These are phyloP conservation scores for Mercenaria mercenaria DNA, from an alignment of 1,140 invertebrate genomes.

Conservation along the genomic window DNA sequence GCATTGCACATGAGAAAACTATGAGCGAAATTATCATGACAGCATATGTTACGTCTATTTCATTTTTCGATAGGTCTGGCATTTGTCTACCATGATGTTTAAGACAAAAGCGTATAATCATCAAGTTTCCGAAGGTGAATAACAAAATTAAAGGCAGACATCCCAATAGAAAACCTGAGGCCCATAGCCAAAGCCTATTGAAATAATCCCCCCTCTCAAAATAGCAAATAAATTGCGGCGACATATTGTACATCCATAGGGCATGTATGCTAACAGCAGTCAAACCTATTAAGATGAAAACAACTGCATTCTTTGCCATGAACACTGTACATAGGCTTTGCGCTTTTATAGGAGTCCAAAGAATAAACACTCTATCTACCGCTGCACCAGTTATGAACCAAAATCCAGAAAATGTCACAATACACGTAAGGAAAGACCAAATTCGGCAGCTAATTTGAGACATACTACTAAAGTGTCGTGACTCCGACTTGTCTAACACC, in stretches of 20 bases:
- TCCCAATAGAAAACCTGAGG: not conserved
- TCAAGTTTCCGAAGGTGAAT: conserved; percentile 26
- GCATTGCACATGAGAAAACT: not conserved
- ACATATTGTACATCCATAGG: conserved; percentile 77
- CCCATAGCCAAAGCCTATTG: conserved; percentile 2
- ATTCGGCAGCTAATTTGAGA: conserved; percentile 76
- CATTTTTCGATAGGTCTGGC: conserved; percentile 1
- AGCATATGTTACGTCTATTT: conserved; percentile 17
- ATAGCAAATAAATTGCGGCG: conserved; percentile 58
- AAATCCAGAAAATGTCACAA: conserved; percentile 74
- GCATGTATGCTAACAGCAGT: conserved; percentile 78
- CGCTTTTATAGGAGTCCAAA: conserved; percentile 73
- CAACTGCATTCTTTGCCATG: conserved; percentile 73
- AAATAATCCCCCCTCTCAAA: conserved; percentile 5
- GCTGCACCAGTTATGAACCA: conserved; percentile 80
- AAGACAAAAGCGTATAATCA: conserved; percentile 20
- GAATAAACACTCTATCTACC: conserved; percentile 76
- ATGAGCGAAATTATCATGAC: conserved; percentile 2
- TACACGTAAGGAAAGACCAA: conserved; percentile 74
- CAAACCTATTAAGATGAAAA: conserved; percentile 72
- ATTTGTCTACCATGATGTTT: conserved; percentile 18
- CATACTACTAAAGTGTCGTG: conserved; percentile 60
- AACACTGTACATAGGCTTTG: conserved; percentile 76
- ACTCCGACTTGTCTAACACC: not conserved
- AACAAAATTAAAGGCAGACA: conserved; percentile 12